Percentiles rank a stretch among this genome's conserved stretches.
Conservation (phyloP, 2,888 invertebrate species). For the Mimachlamys varia region DNA sequence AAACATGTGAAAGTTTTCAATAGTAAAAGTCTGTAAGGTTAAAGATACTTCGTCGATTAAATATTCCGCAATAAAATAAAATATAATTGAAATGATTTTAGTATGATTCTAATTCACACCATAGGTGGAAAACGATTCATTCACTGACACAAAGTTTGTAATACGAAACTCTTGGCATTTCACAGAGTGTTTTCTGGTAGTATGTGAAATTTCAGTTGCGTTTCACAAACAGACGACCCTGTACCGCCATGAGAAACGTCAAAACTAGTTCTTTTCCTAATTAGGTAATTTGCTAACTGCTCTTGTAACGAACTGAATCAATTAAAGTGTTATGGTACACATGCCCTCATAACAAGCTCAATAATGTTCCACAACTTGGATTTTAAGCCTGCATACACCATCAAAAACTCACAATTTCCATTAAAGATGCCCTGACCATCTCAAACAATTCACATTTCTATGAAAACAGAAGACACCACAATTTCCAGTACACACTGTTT, state of each 20-base stretch:
- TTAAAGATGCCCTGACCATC: too few relatives aligned
- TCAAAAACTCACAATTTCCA: too few relatives aligned
- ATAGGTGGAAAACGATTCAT: neutral
- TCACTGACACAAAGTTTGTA: neutral
- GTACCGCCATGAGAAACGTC: neutral
- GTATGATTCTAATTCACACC: neutral
- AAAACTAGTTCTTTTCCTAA: neutral
- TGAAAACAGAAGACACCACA: too few relatives aligned
- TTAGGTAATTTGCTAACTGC: slow-evolving; percentile 1
- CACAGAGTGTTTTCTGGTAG: neutral
- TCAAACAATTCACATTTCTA: too few relatives aligned
- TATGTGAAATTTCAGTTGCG: neutral
- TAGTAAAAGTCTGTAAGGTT: neutral
- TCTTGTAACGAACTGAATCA: neutral
- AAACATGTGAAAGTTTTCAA: neutral
- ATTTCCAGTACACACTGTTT: too few relatives aligned
- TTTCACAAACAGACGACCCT: neutral
- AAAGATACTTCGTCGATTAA: neutral
- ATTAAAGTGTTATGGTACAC: neutral
- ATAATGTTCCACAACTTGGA: too few relatives aligned
- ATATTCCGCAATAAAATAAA: neutral
- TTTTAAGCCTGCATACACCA: too few relatives aligned
- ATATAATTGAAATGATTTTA: neutral
- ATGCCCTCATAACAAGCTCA: neutral
- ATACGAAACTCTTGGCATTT: neutral